Conservation (phyloP, 2,888 invertebrate species). For the Steinernema hermaphroditum region DNA sequence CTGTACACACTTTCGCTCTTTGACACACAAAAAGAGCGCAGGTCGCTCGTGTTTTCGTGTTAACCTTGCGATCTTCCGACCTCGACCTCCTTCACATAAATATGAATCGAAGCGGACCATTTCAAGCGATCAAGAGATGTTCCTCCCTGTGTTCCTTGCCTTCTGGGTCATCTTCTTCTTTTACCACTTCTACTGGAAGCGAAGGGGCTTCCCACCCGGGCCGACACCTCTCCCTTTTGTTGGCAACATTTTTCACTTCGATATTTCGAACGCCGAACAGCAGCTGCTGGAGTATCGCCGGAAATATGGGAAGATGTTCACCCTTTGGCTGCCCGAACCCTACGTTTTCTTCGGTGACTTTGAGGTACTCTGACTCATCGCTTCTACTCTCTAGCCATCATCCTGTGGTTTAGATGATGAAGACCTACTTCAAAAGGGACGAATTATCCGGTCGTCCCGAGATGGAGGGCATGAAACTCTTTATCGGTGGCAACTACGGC, state of each 20-base stretch:
- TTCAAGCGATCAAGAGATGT: not conserved
- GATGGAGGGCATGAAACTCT: constrained; percentile 45
- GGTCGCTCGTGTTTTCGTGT: too few relatives aligned
- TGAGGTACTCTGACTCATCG: constrained; percentile 32
- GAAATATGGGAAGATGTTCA: constrained; percentile 47
- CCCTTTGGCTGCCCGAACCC: constrained; percentile 48
- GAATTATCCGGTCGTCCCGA: constrained; percentile 47
- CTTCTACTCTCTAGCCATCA: not conserved
- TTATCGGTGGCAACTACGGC: constrained; percentile 44
- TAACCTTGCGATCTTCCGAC: too few relatives aligned
- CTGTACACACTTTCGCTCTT: too few relatives aligned
- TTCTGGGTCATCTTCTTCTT: constrained; percentile 9
- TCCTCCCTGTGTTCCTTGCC: not conserved
- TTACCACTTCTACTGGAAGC: constrained; percentile 29
- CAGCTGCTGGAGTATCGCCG: constrained; percentile 37
- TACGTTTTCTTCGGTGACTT: constrained; percentile 45
- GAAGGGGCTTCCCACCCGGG: constrained; percentile 25
- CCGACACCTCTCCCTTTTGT: constrained; percentile 29
- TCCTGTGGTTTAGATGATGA: not conserved
- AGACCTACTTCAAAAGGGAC: constrained; percentile 38
- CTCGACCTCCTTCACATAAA: too few relatives aligned
- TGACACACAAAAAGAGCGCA: too few relatives aligned
- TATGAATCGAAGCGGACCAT: too few relatives aligned
- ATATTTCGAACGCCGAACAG: not conserved
- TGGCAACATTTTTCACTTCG: constrained; percentile 27